Conservation (phyloP, 2,797 vertebrate species). For the Tokudaia tokunoshimensis region DNA sequence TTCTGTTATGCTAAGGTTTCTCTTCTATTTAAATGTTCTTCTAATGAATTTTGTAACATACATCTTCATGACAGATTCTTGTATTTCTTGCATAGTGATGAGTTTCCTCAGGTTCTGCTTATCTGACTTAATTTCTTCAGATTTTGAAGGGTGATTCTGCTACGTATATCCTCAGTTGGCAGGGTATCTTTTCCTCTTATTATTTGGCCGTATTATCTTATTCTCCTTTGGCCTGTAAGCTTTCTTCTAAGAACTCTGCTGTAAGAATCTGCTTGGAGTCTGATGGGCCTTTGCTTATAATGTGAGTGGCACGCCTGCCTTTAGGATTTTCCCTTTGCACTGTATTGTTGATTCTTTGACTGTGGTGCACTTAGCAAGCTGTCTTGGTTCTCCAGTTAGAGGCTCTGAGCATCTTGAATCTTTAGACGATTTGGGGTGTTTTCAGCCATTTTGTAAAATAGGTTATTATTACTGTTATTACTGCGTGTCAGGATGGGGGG, state of each 20-base stretch:
- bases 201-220: not conserved
- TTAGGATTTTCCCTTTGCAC: not conserved
- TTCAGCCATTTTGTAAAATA: not conserved
- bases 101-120: not conserved
- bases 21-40: not conserved
- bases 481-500: not conserved
- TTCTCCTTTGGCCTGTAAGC: not conserved
- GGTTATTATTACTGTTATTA: not conserved
- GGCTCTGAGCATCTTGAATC: not conserved
- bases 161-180: not conserved
- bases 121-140: not conserved
- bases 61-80: not conserved
- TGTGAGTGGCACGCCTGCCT: not conserved
- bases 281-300: too few species aligned
- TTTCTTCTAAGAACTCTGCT: not conserved
- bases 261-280: not conserved
- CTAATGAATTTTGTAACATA: not conserved
- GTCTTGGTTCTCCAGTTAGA: not conserved
- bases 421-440: not conserved
- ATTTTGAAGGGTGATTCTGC: not conserved
- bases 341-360: not conserved
- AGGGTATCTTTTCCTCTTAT: not conserved
- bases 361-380: too few species aligned
- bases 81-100: not conserved
- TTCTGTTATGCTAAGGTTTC: too few species aligned